A percentile compares a stretch with the other conserved stretches of the same genome.
Evolutionary conservation across 2,797 vertebrate genomes (phyloP).

Genomic region (Lutjanus argentimaculatus): DNA sequence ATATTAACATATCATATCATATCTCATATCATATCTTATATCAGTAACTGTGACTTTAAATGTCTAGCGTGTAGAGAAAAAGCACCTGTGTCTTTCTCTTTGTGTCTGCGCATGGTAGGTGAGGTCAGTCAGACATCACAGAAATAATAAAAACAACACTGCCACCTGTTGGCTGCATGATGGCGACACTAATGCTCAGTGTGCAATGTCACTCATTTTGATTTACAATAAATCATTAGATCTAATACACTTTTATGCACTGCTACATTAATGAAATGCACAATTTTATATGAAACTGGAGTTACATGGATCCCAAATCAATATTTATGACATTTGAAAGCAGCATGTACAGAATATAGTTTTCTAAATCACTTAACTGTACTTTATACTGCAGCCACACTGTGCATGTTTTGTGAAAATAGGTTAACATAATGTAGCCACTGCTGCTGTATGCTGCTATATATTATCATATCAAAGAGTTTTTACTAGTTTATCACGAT

Average conservation of each 20-base stretch:
- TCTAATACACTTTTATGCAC: background rate
- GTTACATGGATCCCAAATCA: background rate
- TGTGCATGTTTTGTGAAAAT: conserved; percentile 46
- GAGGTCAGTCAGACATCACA: conserved; percentile 6
- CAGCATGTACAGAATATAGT: conserved; percentile 53
- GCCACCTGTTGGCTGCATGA: conserved; percentile 66
- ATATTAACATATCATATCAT: too few species aligned
- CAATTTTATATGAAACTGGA: conserved; percentile 43
- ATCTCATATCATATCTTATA: background rate
- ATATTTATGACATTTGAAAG: conserved; percentile 48
- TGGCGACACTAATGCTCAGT: background rate
- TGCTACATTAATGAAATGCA: conserved; percentile 15
- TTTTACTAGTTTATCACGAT: conserved; percentile 30
- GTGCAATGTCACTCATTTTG: background rate
- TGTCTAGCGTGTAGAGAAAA: conserved; percentile 11
- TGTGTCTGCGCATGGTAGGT: conserved; percentile 51
- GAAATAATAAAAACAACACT: conserved; percentile 41
- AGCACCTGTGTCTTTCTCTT: conserved; percentile 49
- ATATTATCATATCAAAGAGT: conserved; percentile 47
- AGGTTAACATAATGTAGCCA: too few species aligned
- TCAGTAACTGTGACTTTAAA: conserved; percentile 26
- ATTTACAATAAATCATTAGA: conserved; percentile 15
- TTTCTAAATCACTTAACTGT: conserved; percentile 56
- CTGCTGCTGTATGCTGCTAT: conserved; percentile 38
- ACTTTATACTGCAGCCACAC: conserved; percentile 42